Percentiles rank a stretch among this genome's conserved stretches.
These are phyloP conservation scores for Apteryx owenii DNA, from an alignment of 2,113 vertebrate species.

Conservation along the genomic window DNA sequence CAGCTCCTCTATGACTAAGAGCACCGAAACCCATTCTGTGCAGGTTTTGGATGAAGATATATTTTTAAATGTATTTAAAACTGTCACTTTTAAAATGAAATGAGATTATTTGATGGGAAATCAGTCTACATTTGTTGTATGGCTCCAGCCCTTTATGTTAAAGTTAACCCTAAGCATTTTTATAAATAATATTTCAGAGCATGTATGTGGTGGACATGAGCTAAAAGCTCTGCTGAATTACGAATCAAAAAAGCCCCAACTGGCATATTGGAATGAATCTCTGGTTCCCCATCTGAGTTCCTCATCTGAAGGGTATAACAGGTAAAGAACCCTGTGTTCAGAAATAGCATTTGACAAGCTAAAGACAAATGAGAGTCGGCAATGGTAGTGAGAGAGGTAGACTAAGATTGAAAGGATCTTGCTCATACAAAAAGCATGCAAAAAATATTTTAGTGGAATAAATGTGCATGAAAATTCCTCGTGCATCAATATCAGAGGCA, in stretches of 20 bases:
- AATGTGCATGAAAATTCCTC: neutral
- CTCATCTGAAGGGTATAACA: neutral
- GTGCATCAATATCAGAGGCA: neutral
- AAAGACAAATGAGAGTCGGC: neutral
- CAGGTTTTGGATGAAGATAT: neutral
- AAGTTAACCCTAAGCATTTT: neutral
- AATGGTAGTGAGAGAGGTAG: neutral
- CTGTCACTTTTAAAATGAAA: neutral
- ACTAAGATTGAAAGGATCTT: neutral
- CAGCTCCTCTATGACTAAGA: neutral
- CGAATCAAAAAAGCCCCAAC: neutral
- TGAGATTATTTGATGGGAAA: neutral
- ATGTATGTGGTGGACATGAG: neutral
- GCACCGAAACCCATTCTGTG: neutral
- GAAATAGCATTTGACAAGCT: neutral
- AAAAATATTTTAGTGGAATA: neutral
- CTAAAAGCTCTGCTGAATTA: conserved; percentile 10
- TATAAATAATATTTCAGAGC: neutral
- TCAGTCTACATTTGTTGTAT: neutral
- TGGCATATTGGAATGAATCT: neutral
- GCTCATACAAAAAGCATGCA: neutral
- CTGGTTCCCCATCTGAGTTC: neutral
- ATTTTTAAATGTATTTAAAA: neutral
- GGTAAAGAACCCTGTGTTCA: neutral
- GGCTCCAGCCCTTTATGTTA: neutral